These are phyloP conservation scores for Odontamblyopus lacepedii DNA, from an alignment of 2,797 vertebrate genomes.

Conservation along the genomic window DNA sequence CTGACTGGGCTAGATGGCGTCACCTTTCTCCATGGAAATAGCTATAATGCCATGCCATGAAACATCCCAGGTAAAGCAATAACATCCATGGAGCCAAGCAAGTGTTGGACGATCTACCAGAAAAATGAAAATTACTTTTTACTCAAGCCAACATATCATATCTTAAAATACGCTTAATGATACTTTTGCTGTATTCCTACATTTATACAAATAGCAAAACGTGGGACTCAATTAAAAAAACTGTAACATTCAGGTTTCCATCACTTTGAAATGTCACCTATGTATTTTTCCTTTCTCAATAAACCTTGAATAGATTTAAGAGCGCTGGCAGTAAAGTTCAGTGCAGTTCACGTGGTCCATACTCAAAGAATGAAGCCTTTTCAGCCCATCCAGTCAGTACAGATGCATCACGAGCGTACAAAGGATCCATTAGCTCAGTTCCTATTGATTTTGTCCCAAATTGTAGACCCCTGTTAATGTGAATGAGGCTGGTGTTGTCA, in stretches of 20 bases:
- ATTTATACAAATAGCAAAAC: not conserved
- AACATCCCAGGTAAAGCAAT: too few species aligned
- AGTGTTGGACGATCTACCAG: too few species aligned
- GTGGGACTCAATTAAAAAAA: not conserved
- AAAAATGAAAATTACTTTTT: not conserved
- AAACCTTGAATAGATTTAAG: not conserved
- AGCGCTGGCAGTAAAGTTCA: not conserved
- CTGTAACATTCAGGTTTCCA: not conserved
- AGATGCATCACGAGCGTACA: not conserved
- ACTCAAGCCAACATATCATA: not conserved
- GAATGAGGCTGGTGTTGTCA: not conserved
- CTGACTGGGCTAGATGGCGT: too few species aligned
- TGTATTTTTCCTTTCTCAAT: not conserved
- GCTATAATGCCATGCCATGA: too few species aligned
- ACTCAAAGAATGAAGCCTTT: conserved; percentile 3
- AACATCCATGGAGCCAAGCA: too few species aligned
- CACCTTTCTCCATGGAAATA: too few species aligned
- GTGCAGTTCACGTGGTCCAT: not conserved
- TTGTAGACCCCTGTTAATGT: not conserved
- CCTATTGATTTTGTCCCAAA: conserved; percentile 3
- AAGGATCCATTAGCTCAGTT: conserved; percentile 8
- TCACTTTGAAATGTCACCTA: not conserved
- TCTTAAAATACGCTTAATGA: not conserved
- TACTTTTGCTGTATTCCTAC: too few species aligned
- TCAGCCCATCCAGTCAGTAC: not conserved